A percentile compares a stretch with the other conserved stretches of the same genome.
Conservation (phyloP, 2,797 vertebrate genomes). For the Pseudochaenichthys georgianus region DNA sequence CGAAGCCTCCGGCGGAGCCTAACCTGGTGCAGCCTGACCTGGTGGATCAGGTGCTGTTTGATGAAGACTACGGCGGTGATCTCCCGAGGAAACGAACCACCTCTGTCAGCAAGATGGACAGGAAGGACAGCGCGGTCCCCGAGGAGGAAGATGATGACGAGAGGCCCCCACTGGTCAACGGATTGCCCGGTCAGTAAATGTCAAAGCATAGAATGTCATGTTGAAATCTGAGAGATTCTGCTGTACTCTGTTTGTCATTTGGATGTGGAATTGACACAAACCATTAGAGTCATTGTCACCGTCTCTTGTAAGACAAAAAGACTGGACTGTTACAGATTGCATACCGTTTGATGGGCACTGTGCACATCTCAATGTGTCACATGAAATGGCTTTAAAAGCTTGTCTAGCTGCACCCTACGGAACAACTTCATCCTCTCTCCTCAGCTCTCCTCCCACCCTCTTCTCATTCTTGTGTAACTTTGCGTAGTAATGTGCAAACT, state of each 20-base stretch:
- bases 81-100: conserved; percentile 96
- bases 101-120: conserved; percentile 98
- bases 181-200: conserved; percentile 86
- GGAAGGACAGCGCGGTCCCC: conserved; percentile 93
- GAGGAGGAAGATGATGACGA: conserved; percentile 98
- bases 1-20: conserved; percentile 96
- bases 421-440: conserved; percentile 10
- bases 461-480: conserved; percentile 16
- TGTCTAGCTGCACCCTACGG: not conserved
- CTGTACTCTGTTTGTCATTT: conserved; percentile 8
- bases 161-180: conserved; percentile 85
- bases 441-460: not conserved
- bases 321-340: conserved; percentile 20
- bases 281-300: conserved; percentile 21
- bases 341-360: conserved; percentile 4
- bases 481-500: not conserved
- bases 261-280: conserved; percentile 13
- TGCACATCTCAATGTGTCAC: not conserved
- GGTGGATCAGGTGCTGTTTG: conserved; percentile 97
- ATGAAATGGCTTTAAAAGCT: conserved; percentile 19
- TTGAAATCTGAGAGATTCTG: conserved; percentile 17
- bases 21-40: conserved; percentile 96
- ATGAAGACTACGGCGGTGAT: conserved; percentile 94
- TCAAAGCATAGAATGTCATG: conserved; percentile 36
- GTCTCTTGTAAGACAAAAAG: conserved; percentile 12